phyloP scores from a whole-genome alignment of 1,140 invertebrate species.

The Platorchestia sp. region DNA sequence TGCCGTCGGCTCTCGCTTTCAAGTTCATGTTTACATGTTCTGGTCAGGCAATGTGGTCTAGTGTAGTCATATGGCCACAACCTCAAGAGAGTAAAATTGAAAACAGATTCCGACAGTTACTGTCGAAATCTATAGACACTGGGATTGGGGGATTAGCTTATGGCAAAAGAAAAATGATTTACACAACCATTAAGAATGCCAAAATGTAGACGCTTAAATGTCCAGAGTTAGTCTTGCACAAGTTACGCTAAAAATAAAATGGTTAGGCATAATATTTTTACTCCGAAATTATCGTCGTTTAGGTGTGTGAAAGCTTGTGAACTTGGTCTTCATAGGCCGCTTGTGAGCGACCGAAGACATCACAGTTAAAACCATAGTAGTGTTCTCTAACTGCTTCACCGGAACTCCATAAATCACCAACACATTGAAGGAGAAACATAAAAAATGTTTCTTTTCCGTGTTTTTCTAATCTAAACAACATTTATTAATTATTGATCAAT shows the following conservation, averaged over 20 bases:
- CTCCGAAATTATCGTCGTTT: neutral
- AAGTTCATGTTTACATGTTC: no score
- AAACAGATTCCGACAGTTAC: neutral
- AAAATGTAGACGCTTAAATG: neutral
- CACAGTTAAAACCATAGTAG: neutral
- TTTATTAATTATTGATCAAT: no score
- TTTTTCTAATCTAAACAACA: no score
- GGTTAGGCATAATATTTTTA: neutral
- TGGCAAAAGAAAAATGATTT: neutral
- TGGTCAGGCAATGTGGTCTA: neutral
- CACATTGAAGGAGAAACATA: no score
- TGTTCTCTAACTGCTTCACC: no score
- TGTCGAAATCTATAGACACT: neutral
- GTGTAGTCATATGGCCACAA: neutral
- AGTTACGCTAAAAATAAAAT: neutral
- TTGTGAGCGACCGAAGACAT: neutral
- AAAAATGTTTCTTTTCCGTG: no score
- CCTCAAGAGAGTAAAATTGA: neutral
- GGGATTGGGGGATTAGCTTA: neutral
- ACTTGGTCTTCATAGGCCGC: neutral
- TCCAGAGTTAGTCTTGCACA: neutral
- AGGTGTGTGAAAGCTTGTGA: neutral
- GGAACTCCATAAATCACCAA: no score
- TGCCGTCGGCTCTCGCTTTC: no score
- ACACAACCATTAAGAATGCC: neutral